A percentile compares a stretch with the other conserved stretches of the same genome.
Conservation (phyloP, 1,140 invertebrate species). For the Drosophila prosaltans region DNA sequence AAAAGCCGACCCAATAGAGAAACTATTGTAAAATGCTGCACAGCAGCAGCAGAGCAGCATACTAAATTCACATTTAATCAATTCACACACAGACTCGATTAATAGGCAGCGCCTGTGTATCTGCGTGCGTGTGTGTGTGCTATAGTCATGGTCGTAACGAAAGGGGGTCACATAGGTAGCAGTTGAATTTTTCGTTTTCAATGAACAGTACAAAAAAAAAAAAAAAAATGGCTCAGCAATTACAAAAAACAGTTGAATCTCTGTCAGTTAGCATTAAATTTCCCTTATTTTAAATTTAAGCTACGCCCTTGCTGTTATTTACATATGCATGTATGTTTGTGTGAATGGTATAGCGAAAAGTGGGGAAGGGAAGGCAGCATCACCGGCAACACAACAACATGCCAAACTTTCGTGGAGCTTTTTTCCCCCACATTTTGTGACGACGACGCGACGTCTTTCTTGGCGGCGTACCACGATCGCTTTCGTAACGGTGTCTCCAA, state of each 20-base stretch:
- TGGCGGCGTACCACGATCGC: not conserved
- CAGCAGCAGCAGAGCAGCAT: slow-evolving; percentile 33
- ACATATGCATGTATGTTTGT: not conserved
- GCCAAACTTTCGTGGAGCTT: slow-evolving; percentile 39
- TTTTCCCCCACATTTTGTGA: slow-evolving; percentile 14
- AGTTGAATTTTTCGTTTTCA: too few relatives aligned
- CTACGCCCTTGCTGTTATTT: too few relatives aligned
- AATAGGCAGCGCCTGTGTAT: slow-evolving; percentile 27
- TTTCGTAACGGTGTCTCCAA: slow-evolving; percentile 11
- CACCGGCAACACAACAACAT: slow-evolving; percentile 13
- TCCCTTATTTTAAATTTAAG: too few relatives aligned
- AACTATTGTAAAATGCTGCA: slow-evolving; percentile 2
- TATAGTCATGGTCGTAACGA: not conserved
- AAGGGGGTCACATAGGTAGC: not conserved
- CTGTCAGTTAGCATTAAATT: not conserved
- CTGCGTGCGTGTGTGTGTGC: not conserved
- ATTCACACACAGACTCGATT: slow-evolving; percentile 60
- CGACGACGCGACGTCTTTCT: slow-evolving; percentile 16
- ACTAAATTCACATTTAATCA: slow-evolving; percentile 72
- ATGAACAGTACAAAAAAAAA: too few relatives aligned
- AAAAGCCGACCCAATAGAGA: not conserved
- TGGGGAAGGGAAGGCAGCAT: not conserved
- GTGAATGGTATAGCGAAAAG: too few relatives aligned
- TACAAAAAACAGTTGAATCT: not conserved
- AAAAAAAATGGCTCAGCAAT: too few relatives aligned